Evolutionary conservation across 1,140 invertebrate genomes (phyloP).

Genomic region (Ylistrum balloti): DNA sequence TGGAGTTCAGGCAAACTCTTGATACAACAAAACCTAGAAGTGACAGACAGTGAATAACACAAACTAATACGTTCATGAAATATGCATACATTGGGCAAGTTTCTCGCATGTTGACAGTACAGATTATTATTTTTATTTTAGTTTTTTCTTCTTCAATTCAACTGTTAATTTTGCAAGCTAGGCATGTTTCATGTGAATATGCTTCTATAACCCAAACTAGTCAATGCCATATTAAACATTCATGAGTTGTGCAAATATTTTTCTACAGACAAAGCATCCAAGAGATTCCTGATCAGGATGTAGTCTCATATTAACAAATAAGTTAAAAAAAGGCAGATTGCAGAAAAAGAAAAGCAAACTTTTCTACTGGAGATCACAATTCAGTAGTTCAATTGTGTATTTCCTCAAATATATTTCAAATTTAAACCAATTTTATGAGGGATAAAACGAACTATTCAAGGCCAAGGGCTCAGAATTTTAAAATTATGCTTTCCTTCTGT

Average conservation of each 20-base stretch:
- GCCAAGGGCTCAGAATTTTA: too few relatives aligned
- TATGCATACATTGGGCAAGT: neutral
- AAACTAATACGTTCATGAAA: neutral
- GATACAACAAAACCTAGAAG: neutral
- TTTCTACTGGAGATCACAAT: too few relatives aligned
- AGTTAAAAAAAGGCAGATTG: neutral
- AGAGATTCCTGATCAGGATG: neutral
- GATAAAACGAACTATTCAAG: too few relatives aligned
- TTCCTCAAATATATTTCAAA: too few relatives aligned
- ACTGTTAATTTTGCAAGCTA: neutral
- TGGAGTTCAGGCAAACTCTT: conserved; percentile 10
- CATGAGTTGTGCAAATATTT: conserved; percentile 9
- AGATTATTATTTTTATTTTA: neutral
- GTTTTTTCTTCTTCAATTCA: neutral
- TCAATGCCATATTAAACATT: neutral
- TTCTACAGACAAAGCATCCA: neutral
- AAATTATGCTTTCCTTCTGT: too few relatives aligned
- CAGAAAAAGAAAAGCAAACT: too few relatives aligned
- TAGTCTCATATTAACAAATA: neutral
- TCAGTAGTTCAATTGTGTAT: too few relatives aligned
- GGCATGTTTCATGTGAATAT: neutral
- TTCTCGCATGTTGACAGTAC: conserved; percentile 33
- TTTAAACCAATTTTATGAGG: too few relatives aligned
- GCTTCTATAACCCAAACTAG: neutral
- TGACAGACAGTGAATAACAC: neutral